phyloP scores from a whole-genome alignment of 2,113 vertebrate species.

The Colius striatus region DNA sequence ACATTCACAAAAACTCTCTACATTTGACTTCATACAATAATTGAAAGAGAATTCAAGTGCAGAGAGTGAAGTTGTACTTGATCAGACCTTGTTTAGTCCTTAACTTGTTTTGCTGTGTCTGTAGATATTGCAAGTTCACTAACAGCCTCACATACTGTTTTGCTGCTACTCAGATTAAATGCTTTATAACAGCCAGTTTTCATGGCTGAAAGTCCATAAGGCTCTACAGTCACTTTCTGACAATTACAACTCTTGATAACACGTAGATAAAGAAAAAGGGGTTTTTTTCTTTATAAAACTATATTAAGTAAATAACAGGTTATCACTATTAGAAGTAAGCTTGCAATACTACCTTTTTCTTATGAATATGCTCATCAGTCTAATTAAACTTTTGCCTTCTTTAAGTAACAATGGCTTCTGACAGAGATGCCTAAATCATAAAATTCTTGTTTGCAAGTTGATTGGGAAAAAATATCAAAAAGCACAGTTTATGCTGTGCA shows the following conservation, averaged over 20 bases:
- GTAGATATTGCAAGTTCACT: not conserved
- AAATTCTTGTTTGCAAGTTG: not conserved
- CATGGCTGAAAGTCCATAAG: not conserved
- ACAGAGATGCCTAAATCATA: not conserved
- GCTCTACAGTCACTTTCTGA: not conserved
- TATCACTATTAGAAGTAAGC: not conserved
- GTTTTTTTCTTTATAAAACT: not conserved
- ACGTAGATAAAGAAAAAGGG: not conserved
- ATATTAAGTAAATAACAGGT: not conserved
- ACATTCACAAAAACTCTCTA: not conserved
- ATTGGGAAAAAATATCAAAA: not conserved
- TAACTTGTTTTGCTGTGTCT: not conserved
- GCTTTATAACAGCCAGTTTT: not conserved
- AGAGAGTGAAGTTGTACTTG: not conserved
- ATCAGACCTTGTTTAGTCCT: not conserved
- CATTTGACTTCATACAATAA: not conserved
- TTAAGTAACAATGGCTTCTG: not conserved
- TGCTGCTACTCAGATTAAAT: not conserved
- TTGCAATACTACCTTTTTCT: not conserved
- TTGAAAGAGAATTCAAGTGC: not conserved
- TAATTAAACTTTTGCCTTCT: not conserved
- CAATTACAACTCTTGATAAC: not conserved
- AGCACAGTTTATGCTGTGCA: fast-evolving
- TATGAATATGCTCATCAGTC: not conserved
- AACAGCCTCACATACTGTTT: not conserved